Conservation (phyloP, 2,888 invertebrate genomes). For the Philhelius pedissequus region DNA sequence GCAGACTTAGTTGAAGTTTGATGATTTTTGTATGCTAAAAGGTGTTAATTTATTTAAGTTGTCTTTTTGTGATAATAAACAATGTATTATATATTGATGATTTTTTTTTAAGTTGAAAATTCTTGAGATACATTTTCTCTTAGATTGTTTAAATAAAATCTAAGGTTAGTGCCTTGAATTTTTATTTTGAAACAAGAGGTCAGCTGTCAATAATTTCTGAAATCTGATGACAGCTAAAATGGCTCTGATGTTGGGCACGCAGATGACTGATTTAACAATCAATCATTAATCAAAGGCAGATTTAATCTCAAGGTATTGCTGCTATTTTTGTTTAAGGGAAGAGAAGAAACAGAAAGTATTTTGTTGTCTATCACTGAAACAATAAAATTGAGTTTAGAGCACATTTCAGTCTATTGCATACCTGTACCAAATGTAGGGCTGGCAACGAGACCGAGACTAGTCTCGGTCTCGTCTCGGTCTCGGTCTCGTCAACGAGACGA, state of each 20-base stretch:
- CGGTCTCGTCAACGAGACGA: no score
- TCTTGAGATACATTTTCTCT: background rate
- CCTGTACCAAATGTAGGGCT: no score
- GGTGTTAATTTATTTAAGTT: constrained; percentile 21
- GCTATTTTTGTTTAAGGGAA: no score
- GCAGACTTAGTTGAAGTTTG: background rate
- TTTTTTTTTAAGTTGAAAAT: background rate
- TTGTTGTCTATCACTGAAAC: no score
- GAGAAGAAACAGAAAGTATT: no score
- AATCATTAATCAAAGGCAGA: background rate
- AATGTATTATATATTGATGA: background rate
- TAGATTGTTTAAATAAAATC: background rate
- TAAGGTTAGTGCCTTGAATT: background rate
- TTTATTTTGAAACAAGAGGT: background rate
- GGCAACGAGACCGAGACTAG: no score
- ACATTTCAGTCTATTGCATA: no score
- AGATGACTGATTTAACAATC: background rate
- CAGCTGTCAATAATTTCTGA: background rate
- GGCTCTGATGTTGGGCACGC: background rate
- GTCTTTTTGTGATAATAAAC: background rate
- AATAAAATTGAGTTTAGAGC: no score
- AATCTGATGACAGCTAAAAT: background rate
- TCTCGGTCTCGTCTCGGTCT: no score
- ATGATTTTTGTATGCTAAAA: background rate
- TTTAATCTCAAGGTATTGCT: no score